Evolutionary conservation across 1,140 invertebrate genomes (phyloP), one percentile per base, ranked within the genome.

Genomic region (Eueides isabella): DNA sequence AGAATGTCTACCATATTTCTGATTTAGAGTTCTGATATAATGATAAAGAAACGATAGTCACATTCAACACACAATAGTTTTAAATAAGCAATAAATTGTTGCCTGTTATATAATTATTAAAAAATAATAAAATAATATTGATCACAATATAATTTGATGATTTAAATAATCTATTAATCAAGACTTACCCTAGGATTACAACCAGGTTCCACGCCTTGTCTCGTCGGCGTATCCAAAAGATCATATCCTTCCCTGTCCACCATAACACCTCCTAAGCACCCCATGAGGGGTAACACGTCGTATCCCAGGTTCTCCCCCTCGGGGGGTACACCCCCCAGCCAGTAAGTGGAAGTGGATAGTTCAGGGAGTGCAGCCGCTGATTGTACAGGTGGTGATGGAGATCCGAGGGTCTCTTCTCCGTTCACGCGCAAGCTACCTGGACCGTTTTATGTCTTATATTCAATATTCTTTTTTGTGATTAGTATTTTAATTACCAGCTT

Each of bases 261-360:
- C 62, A 96, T 94, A 2, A 98, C 94, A 67, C 97, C 96, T 14
- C 96, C 96, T 93, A 98, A 95, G 83, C 97, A 98, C 6, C 98
- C 98, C 23, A 97, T 91, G 85, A 97, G 96, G 1, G 96, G 80
- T 0, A 87, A 84, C 3, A 85, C 80, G 7, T 77, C 68, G 28
- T 81, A 80, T n/a, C 66, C 72, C 41, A 72, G 65, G 28, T 44
- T 71, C 26, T 66, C 69, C 16, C 71, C 95, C 80, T 96, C 96
- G 4, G 97, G 97, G 23, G 97, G 96, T 11, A 97, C 94, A 0
- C 97, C 98, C 9, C 97, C 97, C 78, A 98, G 94, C 87, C 97
- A 98, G 84, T 96, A 97, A 41, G 94, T 91, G 0, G 95, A 95
- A 69, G 89, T 88, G 0, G 92, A 88, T 35, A 96, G 91, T 86